These are phyloP conservation scores for Phymanthus crucifer DNA, from an alignment of 92 coral and sea anemone species.

Conservation along the genomic window DNA sequence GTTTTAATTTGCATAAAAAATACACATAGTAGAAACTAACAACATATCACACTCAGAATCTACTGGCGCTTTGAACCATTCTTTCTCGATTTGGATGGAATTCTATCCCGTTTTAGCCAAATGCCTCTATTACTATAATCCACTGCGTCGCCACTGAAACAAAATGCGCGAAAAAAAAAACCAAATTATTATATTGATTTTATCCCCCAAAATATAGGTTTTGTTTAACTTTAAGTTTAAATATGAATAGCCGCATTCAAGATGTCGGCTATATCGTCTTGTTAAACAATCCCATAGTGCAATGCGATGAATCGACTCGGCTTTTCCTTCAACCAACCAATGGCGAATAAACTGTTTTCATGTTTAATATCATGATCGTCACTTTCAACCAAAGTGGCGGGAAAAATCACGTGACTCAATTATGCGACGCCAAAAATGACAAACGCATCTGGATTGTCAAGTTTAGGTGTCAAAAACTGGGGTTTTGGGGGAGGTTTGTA, in stretches of 20 bases:
- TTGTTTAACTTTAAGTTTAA: too few species aligned
- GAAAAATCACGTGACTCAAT: background rate
- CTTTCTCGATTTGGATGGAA: background rate
- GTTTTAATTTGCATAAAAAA: background rate
- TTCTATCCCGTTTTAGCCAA: conserved; percentile 15
- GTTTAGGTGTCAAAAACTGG: background rate
- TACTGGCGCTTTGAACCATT: background rate
- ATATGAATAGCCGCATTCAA: too few species aligned
- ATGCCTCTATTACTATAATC: conserved; percentile 1
- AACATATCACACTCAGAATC: background rate
- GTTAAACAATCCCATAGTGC: too few species aligned
- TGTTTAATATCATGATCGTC: background rate
- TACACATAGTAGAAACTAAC: background rate
- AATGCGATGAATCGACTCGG: too few species aligned
- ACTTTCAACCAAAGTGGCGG: background rate
- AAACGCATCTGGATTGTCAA: too few species aligned
- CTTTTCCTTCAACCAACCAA: too few species aligned
- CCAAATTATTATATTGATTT: background rate
- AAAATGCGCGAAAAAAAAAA: background rate
- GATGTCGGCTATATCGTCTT: too few species aligned
- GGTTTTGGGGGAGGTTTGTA: background rate
- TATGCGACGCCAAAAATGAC: background rate
- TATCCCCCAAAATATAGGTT: background rate
- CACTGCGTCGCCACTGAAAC: conserved; percentile 2
- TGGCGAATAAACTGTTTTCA: too few species aligned